Evolutionary conservation across 2,888 invertebrate genomes (phyloP), one percentile per base, ranked within the genome.

Genomic region (Brenthis daphne): DNA sequence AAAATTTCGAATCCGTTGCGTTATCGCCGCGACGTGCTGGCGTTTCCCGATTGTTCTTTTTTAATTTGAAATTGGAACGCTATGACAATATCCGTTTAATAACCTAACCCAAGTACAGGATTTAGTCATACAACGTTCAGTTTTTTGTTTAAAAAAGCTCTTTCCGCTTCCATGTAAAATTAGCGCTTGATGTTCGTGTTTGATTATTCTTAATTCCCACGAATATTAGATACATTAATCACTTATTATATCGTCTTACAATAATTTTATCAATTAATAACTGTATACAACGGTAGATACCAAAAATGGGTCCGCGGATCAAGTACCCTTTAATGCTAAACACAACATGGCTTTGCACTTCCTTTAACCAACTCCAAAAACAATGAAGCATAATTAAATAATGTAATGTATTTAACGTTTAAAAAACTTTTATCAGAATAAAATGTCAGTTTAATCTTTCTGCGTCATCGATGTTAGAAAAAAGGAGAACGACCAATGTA

Each of bases 1-100:
- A 90, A 91, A 91, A 92, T 92, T 91, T 92, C 87, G 92, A 91
- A 91, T 90, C 89, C 91, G 92, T 92, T 90, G 87, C 88, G 89
- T 90, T 92, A 91, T 90, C 88, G 92, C 82, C 77, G 83, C 81
- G 84, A 90, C 91, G 90, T 90, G 91, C 85, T 86, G 86, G 86
- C 87, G 85, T 89, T 89, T 88, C 85, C 85, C 87, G 87, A 90
- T 90, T 89, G 90, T 89, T 88, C 85, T 85, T 86, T 85, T 67
- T 83, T 79, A 78, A 78, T 76, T 79, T 73, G 70, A 76, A 78
- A 79, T 76, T 77, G 77, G 76, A 77, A 77, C 76, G 73, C 75
- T 69, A 69, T 68, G 75, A 73, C 72, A 66, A 75, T 75, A 75
- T 75, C 74, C 73, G 73, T 73, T 72, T 73, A 71, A 64, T 70